A percentile compares a stretch with the other conserved stretches of the same genome.
Evolutionary conservation across 2,113 vertebrate species (phyloP).

Genomic region (Merops nubicus): DNA sequence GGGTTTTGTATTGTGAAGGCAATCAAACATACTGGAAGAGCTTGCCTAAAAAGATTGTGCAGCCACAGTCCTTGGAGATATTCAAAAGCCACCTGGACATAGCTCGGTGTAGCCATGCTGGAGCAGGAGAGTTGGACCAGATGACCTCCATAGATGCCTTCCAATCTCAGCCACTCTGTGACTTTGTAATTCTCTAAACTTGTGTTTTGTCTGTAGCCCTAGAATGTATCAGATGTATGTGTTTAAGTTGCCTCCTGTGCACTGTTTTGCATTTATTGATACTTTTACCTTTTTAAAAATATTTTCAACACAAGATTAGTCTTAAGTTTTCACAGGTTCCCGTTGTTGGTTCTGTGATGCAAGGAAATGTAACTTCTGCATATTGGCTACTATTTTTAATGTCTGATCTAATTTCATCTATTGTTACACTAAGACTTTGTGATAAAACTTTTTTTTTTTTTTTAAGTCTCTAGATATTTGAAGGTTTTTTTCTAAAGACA

Average conservation of each 20-base stretch:
- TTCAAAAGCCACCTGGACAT: not conserved
- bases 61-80: not conserved
- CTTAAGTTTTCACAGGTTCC: not conserved
- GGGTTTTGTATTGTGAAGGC: no score
- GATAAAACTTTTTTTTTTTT: not conserved
- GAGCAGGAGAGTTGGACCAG: rapidly evolving
- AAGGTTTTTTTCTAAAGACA: not conserved
- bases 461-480: not conserved
- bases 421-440: not conserved
- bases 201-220: not conserved
- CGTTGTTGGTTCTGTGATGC: not conserved
- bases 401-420: not conserved
- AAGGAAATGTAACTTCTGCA: not conserved
- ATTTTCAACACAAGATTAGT: not conserved
- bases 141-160: not conserved
- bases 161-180: not conserved
- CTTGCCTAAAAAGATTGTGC: not conserved
- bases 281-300: not conserved
- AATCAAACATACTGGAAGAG: not conserved
- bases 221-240: not conserved
- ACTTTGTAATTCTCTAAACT: not conserved
- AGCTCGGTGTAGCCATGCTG: not conserved
- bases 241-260: not conserved
- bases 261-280: not conserved
- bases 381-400: not conserved